These are phyloP conservation scores for Leptoteleia sp. DNA, from an alignment of 1,140 invertebrate genomes.

Conservation along the genomic window DNA sequence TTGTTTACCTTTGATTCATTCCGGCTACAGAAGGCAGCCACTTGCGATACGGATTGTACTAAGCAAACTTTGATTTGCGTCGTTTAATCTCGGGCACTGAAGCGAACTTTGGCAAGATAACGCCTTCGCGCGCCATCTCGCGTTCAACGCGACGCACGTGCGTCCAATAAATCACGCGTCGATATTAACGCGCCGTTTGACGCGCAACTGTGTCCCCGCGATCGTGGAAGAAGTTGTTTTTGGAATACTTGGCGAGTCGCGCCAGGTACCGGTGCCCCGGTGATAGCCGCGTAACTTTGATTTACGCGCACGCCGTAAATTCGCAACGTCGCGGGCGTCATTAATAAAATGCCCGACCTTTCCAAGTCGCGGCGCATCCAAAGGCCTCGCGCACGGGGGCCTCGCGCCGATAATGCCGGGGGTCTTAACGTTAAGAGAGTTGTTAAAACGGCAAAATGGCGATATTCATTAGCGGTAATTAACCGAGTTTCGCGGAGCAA, in stretches of 20 bases:
- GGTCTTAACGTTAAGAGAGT: too few relatives aligned
- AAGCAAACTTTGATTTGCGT: conserved; percentile 52
- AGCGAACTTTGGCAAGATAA: conserved; percentile 68
- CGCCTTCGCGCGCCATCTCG: conserved; percentile 61
- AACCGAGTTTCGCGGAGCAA: conserved; percentile 1
- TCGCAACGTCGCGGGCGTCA: too few relatives aligned
- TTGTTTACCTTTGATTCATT: too few relatives aligned
- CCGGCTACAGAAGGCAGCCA: not conserved
- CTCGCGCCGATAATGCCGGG: too few relatives aligned
- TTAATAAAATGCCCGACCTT: too few relatives aligned
- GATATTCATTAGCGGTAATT: conserved; percentile 5
- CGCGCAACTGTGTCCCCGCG: conserved; percentile 56
- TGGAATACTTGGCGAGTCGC: conserved; percentile 26
- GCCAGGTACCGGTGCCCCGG: not conserved
- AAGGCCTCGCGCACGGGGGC: too few relatives aligned
- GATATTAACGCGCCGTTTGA: conserved; percentile 70
- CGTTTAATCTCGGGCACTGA: conserved; percentile 69
- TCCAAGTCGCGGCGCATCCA: too few relatives aligned
- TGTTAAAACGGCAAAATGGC: too few relatives aligned
- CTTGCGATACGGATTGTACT: conserved; percentile 24
- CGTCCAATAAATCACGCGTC: conserved; percentile 71
- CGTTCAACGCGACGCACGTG: conserved; percentile 68
- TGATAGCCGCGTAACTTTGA: conserved; percentile 29
- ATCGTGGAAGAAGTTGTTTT: conserved; percentile 39
- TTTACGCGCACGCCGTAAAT: conserved; percentile 38